These are phyloP conservation scores for Clunio marinus DNA, from an alignment of 2,888 invertebrate genomes.

Conservation along the genomic window DNA sequence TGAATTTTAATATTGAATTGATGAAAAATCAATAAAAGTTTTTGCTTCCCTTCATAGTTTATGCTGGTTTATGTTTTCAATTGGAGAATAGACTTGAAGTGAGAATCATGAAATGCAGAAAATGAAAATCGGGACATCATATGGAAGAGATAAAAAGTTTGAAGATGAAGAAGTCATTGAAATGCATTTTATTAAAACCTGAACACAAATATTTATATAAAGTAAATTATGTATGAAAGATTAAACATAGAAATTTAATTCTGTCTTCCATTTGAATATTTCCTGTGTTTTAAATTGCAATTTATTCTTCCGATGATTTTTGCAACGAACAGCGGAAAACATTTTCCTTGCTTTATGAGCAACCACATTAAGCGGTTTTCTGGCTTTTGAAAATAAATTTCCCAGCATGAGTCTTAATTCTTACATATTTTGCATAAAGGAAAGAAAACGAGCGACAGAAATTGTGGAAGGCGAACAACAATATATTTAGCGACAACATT, in stretches of 20 bases:
- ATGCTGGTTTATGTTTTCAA: neutral
- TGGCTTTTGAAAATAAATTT: neutral
- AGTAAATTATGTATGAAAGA: too few species aligned
- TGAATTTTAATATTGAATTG: neutral
- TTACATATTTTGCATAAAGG: neutral
- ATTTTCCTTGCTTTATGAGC: slow-evolving; percentile 4
- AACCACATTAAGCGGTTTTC: neutral
- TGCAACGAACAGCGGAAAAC: slow-evolving; percentile 11
- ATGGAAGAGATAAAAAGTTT: too few species aligned
- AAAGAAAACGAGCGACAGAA: neutral
- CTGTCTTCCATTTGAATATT: neutral
- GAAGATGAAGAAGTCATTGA: too few species aligned
- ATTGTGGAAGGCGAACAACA: neutral
- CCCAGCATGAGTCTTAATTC: neutral
- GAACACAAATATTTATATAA: too few species aligned
- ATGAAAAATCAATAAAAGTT: neutral
- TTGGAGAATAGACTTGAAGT: neutral
- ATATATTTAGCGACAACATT: slow-evolving; percentile 15
- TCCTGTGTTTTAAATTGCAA: neutral
- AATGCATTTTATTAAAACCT: too few species aligned
- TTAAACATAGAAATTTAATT: neutral
- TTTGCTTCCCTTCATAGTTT: neutral
- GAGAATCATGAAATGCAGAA: neutral
- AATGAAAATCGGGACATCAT: too few species aligned
- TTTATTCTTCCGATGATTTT: too few species aligned